Evolutionary conservation across 2,797 vertebrate species (phyloP), one percentile per base, ranked within the genome.

Genomic region (Microctenopoma steveboyesi): DNA sequence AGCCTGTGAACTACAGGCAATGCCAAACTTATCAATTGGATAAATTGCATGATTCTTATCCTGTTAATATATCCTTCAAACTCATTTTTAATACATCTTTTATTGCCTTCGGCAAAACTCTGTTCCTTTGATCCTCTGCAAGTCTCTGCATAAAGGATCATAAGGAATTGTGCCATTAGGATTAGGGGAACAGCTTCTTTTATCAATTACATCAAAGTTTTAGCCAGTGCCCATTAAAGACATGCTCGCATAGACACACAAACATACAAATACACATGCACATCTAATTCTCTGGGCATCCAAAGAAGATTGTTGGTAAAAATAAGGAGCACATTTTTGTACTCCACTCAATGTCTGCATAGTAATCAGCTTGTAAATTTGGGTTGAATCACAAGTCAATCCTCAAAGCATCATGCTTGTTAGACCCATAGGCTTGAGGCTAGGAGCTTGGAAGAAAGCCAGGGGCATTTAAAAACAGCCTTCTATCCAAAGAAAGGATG

Each of bases 161-260:
- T 93, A 94, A 92, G 89, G 91, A 94, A 92, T 89, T 90, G 84
- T 91, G 89, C 89, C 85, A 94, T 94, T 93, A 93, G 89, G 87
- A 90, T 92, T 89, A 91, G 73, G 78, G 79, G 85, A 94, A 91
- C 87, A 87, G 86, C 84, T 89, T 91, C 89, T 94, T 94, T 93
- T 93, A 93, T 94, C 92, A 93, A 92, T 93, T 89, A 90, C 91
- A 93, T 94, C 92, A 94, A 94, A 94, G 92, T 92, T 88, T 92
- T 66, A 85, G 83, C 83, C 85, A 76, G 85, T 87, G 81, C 85
- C 86, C 79, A 92, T 94, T 92, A 93, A 91, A 91, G 73, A 77
- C 81, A 84, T 54, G 77, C 73, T 70, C 83, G 58, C 40, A 67
- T 57, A 67, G 76, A 71, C 78, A 78, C 59, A 47, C 78, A 81